phyloP scores from a whole-genome alignment of 2,888 invertebrate genomes.

The Agriopis leucophaearia region DNA sequence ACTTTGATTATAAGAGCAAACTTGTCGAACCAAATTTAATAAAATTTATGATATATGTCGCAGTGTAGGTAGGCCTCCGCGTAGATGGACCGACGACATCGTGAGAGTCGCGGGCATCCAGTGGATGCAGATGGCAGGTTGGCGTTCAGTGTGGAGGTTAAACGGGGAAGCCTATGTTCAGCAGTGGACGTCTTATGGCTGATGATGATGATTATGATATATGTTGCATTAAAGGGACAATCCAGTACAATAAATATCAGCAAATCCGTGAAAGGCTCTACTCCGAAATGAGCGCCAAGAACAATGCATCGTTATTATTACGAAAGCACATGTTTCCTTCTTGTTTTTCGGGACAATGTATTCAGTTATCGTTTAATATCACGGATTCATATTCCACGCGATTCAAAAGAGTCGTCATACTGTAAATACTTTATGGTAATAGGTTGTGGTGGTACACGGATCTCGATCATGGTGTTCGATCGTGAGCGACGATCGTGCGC shows the following conservation, averaged over 20 bases:
- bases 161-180: too few relatives aligned
- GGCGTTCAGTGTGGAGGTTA: too few relatives aligned
- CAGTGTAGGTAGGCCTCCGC: too few relatives aligned
- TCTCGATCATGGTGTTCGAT: slow-evolving; percentile 80
- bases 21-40: neutral
- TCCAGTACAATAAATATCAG: slow-evolving; percentile 14
- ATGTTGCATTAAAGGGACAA: slow-evolving; percentile 11
- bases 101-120: too few relatives aligned
- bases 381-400: slow-evolving; percentile 79
- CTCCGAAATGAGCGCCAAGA: slow-evolving; percentile 57
- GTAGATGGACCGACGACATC: too few relatives aligned
- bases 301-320: slow-evolving; percentile 65
- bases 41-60: too few relatives aligned
- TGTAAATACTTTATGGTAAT: slow-evolving; percentile 79
- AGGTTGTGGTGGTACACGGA: slow-evolving; percentile 73
- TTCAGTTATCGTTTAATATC: slow-evolving; percentile 73
- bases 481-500: slow-evolving; percentile 79
- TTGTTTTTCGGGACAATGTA: slow-evolving; percentile 64
- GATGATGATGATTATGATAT: neutral
- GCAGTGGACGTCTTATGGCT: too few relatives aligned
- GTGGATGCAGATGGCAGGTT: too few relatives aligned
- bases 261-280: slow-evolving; percentile 18
- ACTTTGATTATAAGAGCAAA: neutral
- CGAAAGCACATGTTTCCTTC: slow-evolving; percentile 61
- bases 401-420: slow-evolving; percentile 80